Evolutionary conservation across 2,888 invertebrate species (phyloP).

Genomic region (Teleiodes luculella): DNA sequence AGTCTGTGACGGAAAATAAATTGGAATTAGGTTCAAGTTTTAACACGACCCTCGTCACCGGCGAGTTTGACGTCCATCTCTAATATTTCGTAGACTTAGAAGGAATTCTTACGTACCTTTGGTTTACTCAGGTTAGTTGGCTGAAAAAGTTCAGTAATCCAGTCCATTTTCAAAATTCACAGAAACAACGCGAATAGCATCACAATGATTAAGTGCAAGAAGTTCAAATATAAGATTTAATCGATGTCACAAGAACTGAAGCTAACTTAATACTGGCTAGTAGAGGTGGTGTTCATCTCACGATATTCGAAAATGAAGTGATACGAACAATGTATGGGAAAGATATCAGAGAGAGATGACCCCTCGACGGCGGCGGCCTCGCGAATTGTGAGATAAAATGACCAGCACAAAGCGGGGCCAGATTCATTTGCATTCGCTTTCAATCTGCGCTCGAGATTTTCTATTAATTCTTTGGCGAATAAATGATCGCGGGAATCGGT

Average conservation of each 20-base stretch:
- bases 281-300: slow-evolving; percentile 50
- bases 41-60: slow-evolving; percentile 10
- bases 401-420: slow-evolving; percentile 47
- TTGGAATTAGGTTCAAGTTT: slow-evolving; percentile 10
- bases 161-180: slow-evolving; percentile 32
- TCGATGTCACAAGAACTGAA: slow-evolving; percentile 1
- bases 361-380: slow-evolving; percentile 55
- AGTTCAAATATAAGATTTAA: too few relatives aligned
- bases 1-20: slow-evolving; percentile 11
- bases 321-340: slow-evolving; percentile 52
- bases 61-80: not conserved
- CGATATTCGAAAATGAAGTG: slow-evolving; percentile 58
- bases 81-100: slow-evolving; percentile 4
- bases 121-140: slow-evolving; percentile 57
- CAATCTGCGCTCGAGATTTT: slow-evolving; percentile 14
- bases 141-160: slow-evolving; percentile 73
- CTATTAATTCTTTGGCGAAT: slow-evolving; percentile 16
- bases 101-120: slow-evolving; percentile 47
- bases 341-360: slow-evolving; percentile 64
- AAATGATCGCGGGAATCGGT: slow-evolving; percentile 8
- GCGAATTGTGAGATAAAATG: slow-evolving; percentile 68
- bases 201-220: not conserved
- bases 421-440: slow-evolving; percentile 60
- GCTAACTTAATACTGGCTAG: not conserved
- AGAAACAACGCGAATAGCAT: not conserved